phyloP scores from a whole-genome alignment of 2,113 vertebrate genomes.

The Ammospiza caudacuta region DNA sequence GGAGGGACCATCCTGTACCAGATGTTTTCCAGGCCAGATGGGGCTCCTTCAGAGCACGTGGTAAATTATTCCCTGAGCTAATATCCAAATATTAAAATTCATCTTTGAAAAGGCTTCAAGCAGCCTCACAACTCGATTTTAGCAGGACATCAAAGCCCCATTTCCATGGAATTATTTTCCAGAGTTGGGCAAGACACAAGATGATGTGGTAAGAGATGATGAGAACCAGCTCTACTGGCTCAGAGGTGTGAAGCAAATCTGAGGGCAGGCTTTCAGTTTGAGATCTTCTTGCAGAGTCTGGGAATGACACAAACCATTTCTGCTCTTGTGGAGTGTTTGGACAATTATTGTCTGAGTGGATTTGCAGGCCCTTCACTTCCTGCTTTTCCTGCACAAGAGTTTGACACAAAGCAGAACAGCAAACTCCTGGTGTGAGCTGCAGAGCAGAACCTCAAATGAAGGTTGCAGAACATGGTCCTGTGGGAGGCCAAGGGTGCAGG shows the following conservation, averaged over 20 bases:
- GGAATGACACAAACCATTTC: background rate
- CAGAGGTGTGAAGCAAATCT: conserved; percentile 30
- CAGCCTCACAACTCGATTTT: background rate
- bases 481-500: background rate
- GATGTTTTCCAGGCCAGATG: background rate
- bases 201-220: conserved; percentile 23
- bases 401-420: background rate
- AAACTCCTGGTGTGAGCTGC: background rate
- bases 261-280: background rate
- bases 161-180: background rate
- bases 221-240: background rate
- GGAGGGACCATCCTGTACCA: background rate
- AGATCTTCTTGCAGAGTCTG: background rate
- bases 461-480: background rate
- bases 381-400: background rate
- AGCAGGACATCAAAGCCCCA: background rate
- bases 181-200: conserved; percentile 18
- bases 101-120: background rate
- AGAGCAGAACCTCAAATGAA: background rate
- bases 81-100: background rate
- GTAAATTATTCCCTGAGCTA: background rate
- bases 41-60: background rate
- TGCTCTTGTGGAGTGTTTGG: background rate
- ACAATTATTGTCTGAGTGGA: background rate
- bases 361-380: background rate